A percentile compares a stretch with the other conserved stretches of the same genome.
phyloP scores from a whole-genome alignment of 1,140 invertebrate genomes.

The Bilobella aurantiaca region DNA sequence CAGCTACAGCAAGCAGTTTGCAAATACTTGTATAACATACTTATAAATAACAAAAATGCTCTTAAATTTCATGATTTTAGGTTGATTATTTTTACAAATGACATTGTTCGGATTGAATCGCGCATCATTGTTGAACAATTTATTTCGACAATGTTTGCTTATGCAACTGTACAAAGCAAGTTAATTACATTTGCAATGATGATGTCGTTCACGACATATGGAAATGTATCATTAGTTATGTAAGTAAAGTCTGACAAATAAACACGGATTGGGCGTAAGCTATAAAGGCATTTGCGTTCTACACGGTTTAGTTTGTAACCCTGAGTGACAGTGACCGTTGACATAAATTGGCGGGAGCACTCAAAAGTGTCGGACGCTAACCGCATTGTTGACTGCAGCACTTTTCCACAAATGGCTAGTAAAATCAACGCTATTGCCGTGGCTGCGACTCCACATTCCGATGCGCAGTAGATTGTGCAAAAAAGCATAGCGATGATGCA shows the following conservation, averaged over 20 bases:
- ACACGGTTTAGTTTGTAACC: neutral
- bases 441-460: neutral
- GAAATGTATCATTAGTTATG: neutral
- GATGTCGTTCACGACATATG: neutral
- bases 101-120: too few species aligned
- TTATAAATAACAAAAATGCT: too few species aligned
- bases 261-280: neutral
- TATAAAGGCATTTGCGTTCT: neutral
- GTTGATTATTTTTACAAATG: too few species aligned
- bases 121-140: too few species aligned
- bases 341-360: neutral
- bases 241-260: neutral
- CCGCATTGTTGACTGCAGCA: neutral
- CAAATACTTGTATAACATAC: too few species aligned
- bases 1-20: too few species aligned
- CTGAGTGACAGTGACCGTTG: neutral
- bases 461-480: neutral
- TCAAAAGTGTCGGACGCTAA: neutral
- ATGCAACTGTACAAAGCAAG: neutral
- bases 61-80: too few species aligned
- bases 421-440: neutral
- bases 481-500: neutral
- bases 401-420: neutral
- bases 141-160: too few species aligned
- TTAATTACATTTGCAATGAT: neutral